Percentiles rank a stretch among this genome's conserved stretches.
These are phyloP conservation scores for Cataglyphis rosenhaueri DNA, from an alignment of 2,888 invertebrate species.

Conservation along the genomic window DNA sequence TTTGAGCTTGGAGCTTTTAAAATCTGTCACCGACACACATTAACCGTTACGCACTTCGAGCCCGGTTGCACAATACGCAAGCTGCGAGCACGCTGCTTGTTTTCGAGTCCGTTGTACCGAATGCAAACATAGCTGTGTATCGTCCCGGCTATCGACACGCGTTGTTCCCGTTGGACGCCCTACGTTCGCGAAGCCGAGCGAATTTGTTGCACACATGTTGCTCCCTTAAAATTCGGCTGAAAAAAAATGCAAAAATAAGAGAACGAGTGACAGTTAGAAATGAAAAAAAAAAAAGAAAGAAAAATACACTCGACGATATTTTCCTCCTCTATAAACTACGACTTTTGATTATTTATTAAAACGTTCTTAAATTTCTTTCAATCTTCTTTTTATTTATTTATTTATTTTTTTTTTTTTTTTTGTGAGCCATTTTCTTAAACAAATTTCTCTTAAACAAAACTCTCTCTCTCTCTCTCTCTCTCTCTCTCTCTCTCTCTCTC, in stretches of 20 bases:
- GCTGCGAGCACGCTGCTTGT: slow-evolving; percentile 55
- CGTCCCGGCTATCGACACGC: slow-evolving; percentile 43
- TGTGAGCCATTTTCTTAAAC: not conserved
- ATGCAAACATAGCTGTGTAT: slow-evolving; percentile 51
- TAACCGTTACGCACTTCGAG: slow-evolving; percentile 62
- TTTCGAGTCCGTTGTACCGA: slow-evolving; percentile 60
- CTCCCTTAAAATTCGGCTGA: slow-evolving; percentile 43
- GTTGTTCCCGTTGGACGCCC: slow-evolving; percentile 61
- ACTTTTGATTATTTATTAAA: not conserved
- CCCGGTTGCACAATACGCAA: slow-evolving; percentile 42
- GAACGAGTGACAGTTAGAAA: not conserved
- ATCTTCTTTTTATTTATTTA: no score
- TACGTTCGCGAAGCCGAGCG: slow-evolving; percentile 51
- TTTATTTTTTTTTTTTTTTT: not conserved
- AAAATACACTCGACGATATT: not conserved
- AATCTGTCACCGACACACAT: slow-evolving; percentile 65
- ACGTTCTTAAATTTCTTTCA: not conserved
- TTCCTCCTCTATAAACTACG: not conserved
- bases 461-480: no score
- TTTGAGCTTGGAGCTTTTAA: slow-evolving; percentile 62
- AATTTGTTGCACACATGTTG: slow-evolving; percentile 55
- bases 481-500: no score
- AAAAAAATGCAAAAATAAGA: slow-evolving; percentile 25
- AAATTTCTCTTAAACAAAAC: no score
- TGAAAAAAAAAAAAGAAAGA: not conserved